These are phyloP conservation scores for Cheiracanthium punctorium DNA, from an alignment of 2,888 invertebrate species.

Conservation along the genomic window DNA sequence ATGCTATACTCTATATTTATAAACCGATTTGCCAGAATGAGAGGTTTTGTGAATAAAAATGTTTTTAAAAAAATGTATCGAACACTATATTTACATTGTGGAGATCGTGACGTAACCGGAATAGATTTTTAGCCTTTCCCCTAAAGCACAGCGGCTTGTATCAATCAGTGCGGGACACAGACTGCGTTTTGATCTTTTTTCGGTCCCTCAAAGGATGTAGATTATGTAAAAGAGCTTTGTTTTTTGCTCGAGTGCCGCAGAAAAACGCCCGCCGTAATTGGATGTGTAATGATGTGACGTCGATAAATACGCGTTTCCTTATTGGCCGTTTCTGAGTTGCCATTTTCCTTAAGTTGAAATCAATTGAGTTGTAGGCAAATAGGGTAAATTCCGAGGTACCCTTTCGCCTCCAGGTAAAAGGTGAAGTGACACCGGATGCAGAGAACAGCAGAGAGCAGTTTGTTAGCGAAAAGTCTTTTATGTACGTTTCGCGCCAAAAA, in stretches of 20 bases:
- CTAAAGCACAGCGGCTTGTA: background rate
- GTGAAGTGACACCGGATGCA: conserved; percentile 37
- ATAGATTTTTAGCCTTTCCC: background rate
- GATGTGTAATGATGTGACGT: conserved; percentile 69
- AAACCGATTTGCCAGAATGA: no score
- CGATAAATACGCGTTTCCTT: conserved; percentile 65
- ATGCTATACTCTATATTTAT: no score
- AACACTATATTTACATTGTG: no score
- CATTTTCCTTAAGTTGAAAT: conserved; percentile 61
- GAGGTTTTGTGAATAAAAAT: no score
- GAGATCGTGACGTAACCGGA: no score
- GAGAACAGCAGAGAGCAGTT: no score
- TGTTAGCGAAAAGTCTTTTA: conserved; percentile 45
- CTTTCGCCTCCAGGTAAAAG: background rate
- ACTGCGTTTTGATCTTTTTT: conserved; percentile 23
- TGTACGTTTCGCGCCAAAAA: background rate
- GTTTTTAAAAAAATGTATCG: no score
- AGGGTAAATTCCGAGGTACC: conserved; percentile 25
- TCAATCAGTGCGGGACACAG: conserved; percentile 21
- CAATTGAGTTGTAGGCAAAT: conserved; percentile 61
- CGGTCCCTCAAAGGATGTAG: conserved; percentile 66
- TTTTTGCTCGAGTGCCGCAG: conserved; percentile 65
- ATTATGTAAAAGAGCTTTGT: conserved; percentile 70
- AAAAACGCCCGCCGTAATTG: conserved; percentile 66
- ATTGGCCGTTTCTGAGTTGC: conserved; percentile 31